These are phyloP conservation scores for Styela plicata DNA, from an alignment of 23 tunicate genomes.

Conservation along the genomic window DNA sequence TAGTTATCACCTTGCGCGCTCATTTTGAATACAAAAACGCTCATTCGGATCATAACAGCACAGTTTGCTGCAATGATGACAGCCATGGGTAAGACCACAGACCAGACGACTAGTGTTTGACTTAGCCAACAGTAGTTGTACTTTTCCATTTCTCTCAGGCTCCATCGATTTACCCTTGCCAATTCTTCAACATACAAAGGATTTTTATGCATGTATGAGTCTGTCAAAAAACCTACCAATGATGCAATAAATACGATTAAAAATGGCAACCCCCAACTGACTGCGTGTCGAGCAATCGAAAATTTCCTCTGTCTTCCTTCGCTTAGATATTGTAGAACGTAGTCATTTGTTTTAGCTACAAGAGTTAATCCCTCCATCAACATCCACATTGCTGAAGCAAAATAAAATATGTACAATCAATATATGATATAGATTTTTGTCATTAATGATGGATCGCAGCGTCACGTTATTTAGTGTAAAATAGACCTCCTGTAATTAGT, in stretches of 20 bases:
- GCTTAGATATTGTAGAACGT: not conserved
- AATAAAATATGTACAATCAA: too few relatives aligned
- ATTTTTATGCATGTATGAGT: constrained; percentile 1
- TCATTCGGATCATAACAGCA: not conserved
- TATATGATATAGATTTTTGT: too few relatives aligned
- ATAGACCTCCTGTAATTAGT: too few relatives aligned
- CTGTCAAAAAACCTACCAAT: not conserved
- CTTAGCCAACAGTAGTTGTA: constrained; percentile 14
- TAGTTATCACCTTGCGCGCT: not conserved
- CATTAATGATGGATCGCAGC: too few relatives aligned
- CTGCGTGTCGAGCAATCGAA: not conserved
- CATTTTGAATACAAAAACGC: not conserved
- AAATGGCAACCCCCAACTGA: constrained; percentile 22
- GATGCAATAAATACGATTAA: not conserved
- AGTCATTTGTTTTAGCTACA: constrained; percentile 11
- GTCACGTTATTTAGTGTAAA: too few relatives aligned
- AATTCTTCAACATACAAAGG: not conserved
- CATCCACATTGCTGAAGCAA: constrained; percentile 29
- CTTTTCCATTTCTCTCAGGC: not conserved
- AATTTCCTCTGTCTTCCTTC: not conserved
- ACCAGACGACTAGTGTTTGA: not conserved
- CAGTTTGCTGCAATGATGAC: not conserved
- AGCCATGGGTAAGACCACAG: constrained; percentile 1
- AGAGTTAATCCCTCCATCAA: constrained; percentile 21
- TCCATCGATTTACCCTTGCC: not conserved